phyloP scores from a whole-genome alignment of 2,888 invertebrate genomes.

The Acronicta alni region DNA sequence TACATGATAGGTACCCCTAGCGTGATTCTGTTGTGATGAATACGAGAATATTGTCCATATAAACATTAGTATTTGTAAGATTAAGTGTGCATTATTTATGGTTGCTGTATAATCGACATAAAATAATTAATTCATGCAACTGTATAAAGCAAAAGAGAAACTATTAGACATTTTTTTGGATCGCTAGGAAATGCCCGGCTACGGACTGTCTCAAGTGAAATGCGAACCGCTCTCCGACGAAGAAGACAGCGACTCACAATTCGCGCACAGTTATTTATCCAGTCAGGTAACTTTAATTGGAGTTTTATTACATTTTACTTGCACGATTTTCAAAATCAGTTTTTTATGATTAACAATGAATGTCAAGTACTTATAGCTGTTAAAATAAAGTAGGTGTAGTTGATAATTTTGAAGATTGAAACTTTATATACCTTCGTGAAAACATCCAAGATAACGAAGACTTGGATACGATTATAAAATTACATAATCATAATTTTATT shows the following conservation, averaged over 20 bases:
- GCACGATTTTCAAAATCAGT: slow-evolving; percentile 26
- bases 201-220: slow-evolving; percentile 74
- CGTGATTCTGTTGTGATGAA: slow-evolving; percentile 27
- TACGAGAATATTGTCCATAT: slow-evolving; percentile 10
- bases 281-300: slow-evolving; percentile 68
- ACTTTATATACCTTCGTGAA: no score
- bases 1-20: slow-evolving; percentile 34
- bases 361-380: slow-evolving; percentile 6
- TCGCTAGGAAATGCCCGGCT: slow-evolving; percentile 79
- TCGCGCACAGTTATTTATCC: slow-evolving; percentile 66
- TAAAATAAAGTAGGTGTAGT: slow-evolving; percentile 5
- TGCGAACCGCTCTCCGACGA: slow-evolving; percentile 80
- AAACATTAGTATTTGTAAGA: slow-evolving; percentile 16
- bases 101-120: slow-evolving; percentile 1
- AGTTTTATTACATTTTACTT: slow-evolving; percentile 30
- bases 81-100: slow-evolving; percentile 5
- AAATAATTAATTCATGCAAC: slow-evolving; percentile 9
- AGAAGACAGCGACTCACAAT: slow-evolving; percentile 74
- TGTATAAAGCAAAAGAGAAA: neutral
- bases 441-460: no score
- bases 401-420: no score
- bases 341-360: slow-evolving; percentile 17
- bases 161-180: slow-evolving; percentile 21
- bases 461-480: no score
- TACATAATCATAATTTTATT: no score